Percentiles rank a stretch among this genome's conserved stretches.
phyloP scores from a whole-genome alignment of 2,797 vertebrate genomes.

The Sciurus vulgaris region DNA sequence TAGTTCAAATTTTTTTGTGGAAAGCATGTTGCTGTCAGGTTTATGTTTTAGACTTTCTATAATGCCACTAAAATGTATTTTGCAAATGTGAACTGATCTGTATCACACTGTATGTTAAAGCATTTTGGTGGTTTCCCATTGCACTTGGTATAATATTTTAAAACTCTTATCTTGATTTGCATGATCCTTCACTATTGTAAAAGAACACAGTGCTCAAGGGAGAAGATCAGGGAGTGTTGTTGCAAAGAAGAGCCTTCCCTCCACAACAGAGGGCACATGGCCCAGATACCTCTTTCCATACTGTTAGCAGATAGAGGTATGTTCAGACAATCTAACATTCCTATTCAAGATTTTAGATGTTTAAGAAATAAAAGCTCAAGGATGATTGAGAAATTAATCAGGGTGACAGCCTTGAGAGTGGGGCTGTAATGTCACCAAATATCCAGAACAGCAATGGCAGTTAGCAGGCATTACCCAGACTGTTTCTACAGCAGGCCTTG shows the following conservation, averaged over 20 bases:
- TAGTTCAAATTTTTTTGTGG: not conserved
- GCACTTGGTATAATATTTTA: not conserved
- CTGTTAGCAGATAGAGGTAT: not conserved
- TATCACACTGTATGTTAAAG: not conserved
- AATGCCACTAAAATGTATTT: not conserved
- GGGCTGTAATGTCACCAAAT: not conserved
- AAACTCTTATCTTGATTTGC: not conserved
- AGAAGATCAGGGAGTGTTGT: not conserved
- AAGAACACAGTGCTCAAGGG: not conserved
- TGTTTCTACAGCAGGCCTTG: not conserved
- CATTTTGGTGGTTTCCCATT: not conserved
- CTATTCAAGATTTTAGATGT: conserved; percentile 1
- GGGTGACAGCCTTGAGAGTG: not conserved
- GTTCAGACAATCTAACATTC: not conserved
- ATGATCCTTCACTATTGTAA: not conserved
- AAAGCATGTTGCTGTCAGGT: not conserved
- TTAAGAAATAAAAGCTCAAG: not conserved
- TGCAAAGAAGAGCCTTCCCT: conserved; percentile 25
- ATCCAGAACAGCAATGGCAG: not conserved
- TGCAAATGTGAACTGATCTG: not conserved
- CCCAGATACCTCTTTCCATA: not conserved
- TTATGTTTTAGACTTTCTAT: conserved; percentile 5
- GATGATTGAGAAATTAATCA: not conserved
- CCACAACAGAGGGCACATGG: not conserved
- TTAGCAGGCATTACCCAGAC: not conserved